Evolutionary conservation across 2,888 invertebrate genomes (phyloP).

Genomic region (Ischnura elegans): DNA sequence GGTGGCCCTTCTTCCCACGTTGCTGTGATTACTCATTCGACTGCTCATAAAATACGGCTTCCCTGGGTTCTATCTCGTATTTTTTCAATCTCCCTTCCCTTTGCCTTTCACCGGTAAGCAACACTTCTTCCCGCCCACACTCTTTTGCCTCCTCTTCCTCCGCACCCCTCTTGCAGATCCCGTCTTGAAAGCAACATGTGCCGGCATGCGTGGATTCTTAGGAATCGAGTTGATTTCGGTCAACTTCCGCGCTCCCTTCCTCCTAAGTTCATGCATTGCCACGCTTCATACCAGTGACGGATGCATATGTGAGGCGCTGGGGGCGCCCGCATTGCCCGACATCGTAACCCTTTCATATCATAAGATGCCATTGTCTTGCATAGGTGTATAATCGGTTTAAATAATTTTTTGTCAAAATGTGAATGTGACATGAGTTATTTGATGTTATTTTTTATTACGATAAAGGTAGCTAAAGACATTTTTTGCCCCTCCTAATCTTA

Average conservation of each 20-base stretch:
- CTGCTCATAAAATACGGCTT: constrained; percentile 28
- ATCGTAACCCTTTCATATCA: too few relatives aligned
- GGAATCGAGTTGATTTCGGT: not conserved
- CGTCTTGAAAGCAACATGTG: not conserved
- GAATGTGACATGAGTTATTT: too few relatives aligned
- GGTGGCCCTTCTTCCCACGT: not conserved
- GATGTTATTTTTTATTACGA: too few relatives aligned
- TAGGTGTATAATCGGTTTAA: too few relatives aligned
- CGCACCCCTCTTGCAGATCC: not conserved
- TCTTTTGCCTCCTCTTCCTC: not conserved
- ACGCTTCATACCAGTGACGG: too few relatives aligned
- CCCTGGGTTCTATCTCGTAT: not conserved
- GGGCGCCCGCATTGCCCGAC: too few relatives aligned
- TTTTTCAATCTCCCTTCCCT: not conserved
- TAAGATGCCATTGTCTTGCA: too few relatives aligned
- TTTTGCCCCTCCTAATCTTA: too few relatives aligned
- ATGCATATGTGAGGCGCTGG: too few relatives aligned
- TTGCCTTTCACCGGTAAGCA: too few relatives aligned
- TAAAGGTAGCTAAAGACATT: too few relatives aligned
- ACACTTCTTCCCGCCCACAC: not conserved
- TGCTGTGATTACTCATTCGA: constrained; percentile 22
- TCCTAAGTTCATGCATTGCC: not conserved
- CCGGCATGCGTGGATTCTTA: not conserved
- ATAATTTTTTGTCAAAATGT: too few relatives aligned
- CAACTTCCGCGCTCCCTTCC: not conserved